A percentile compares a stretch with the other conserved stretches of the same genome.
These are phyloP conservation scores for Pungitius pungitius DNA, from an alignment of 2,113 vertebrate genomes.

Conservation along the genomic window DNA sequence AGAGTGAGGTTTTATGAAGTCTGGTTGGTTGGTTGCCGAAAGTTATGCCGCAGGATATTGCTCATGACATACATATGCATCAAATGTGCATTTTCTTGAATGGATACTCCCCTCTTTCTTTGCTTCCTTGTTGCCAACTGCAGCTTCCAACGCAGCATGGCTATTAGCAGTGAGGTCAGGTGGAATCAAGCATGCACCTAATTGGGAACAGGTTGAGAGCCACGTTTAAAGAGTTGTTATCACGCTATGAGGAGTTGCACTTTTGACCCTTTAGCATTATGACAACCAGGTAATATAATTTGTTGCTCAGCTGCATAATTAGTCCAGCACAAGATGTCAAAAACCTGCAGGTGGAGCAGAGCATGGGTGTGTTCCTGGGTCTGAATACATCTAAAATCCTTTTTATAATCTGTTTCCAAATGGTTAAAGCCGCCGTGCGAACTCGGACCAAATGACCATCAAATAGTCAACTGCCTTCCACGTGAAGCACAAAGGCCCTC, in stretches of 20 bases:
- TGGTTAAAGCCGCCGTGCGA: background rate
- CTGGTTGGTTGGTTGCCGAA: background rate
- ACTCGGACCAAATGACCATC: background rate
- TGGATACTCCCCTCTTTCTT: background rate
- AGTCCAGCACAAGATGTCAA: background rate
- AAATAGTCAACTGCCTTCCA: background rate
- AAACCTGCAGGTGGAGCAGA: background rate
- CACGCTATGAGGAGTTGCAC: conserved; percentile 23
- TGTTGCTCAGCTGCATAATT: background rate
- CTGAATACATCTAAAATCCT: background rate
- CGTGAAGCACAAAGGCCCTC: background rate
- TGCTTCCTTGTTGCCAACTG: conserved; percentile 18
- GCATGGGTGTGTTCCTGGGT: background rate
- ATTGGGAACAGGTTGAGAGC: conserved; percentile 44
- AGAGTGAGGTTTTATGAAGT: conserved; percentile 32
- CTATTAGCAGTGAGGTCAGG: conserved; percentile 34
- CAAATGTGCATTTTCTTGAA: background rate
- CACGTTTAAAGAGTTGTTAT: conserved; percentile 41
- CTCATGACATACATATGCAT: background rate
- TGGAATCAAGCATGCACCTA: conserved; percentile 36
- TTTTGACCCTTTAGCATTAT: conserved; percentile 17
- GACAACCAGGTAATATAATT: conserved; percentile 16
- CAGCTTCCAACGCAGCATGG: conserved; percentile 32
- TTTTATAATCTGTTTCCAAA: background rate
- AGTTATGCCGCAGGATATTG: conserved; percentile 22